These are phyloP conservation scores for Pampusana beccarii DNA, from an alignment of 2,113 vertebrate species.

Conservation along the genomic window DNA sequence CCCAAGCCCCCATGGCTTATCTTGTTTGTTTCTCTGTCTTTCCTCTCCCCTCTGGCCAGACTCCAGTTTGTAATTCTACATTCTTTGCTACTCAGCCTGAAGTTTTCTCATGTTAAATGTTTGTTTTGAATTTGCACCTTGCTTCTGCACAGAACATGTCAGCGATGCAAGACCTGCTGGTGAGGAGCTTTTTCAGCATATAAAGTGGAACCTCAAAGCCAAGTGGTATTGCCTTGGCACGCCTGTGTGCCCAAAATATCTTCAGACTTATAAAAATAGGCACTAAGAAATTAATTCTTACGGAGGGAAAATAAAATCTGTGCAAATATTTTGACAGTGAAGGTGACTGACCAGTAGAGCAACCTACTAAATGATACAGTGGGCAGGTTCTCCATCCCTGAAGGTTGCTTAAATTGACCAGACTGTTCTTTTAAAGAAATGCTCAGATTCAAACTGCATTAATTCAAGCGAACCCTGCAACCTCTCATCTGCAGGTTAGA, in stretches of 20 bases:
- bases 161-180: not conserved
- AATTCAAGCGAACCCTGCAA: not conserved
- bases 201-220: not conserved
- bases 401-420: not conserved
- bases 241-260: not conserved
- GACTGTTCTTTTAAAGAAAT: slow-evolving; percentile 9
- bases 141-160: not conserved
- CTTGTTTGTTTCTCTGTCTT: not conserved
- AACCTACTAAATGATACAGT: not conserved
- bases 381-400: not conserved
- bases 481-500: slow-evolving; percentile 44
- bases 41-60: not conserved
- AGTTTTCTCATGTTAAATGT: not conserved
- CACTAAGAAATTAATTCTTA: not conserved
- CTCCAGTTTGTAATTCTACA: not conserved
- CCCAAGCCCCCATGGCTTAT: not conserved
- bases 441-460: not conserved
- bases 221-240: not conserved
- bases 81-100: slow-evolving; percentile 4
- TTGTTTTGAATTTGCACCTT: not conserved
- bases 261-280: slow-evolving; percentile 22
- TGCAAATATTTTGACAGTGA: slow-evolving; percentile 44
- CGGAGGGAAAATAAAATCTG: not conserved
- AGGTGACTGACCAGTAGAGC: slow-evolving; percentile 26
- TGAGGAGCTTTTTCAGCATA: not conserved